Percentiles rank a stretch among this genome's conserved stretches.
Evolutionary conservation across 92 coral and sea anemone genomes (phyloP).

Genomic region (Galaxea fascicularis): DNA sequence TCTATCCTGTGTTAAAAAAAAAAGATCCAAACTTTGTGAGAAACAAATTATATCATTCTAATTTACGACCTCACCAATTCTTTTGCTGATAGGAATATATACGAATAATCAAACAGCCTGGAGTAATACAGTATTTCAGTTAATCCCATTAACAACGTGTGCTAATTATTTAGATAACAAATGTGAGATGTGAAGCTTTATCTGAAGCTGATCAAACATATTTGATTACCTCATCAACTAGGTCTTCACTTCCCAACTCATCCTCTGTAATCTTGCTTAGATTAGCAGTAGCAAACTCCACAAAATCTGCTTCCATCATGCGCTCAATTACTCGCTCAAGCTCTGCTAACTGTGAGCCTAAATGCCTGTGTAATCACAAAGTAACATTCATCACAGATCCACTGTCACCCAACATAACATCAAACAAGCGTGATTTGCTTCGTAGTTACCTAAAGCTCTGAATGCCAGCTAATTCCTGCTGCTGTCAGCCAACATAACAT

Average conservation of each 20-base stretch:
- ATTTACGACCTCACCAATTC: too few relatives aligned
- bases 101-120: too few relatives aligned
- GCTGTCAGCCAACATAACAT: slow-evolving; percentile 8
- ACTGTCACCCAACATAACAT: neutral
- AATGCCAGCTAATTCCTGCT: slow-evolving; percentile 95
- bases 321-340: slow-evolving; percentile 96
- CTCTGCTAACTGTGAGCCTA: slow-evolving; percentile 99
- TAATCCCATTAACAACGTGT: too few relatives aligned
- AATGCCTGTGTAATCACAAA: slow-evolving; percentile 65
- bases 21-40: neutral
- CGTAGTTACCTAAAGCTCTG: slow-evolving; percentile 96
- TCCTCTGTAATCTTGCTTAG: slow-evolving; percentile 81
- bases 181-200: too few relatives aligned
- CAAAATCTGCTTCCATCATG: slow-evolving; percentile 99
- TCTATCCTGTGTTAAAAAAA: slow-evolving; percentile 81
- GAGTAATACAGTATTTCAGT: too few relatives aligned
- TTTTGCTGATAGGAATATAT: too few relatives aligned
- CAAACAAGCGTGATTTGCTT: too few relatives aligned
- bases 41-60: neutral
- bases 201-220: too few relatives aligned
- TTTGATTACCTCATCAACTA: slow-evolving; percentile 87
- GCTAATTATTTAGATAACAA: too few relatives aligned
- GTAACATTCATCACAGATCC: neutral
- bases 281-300: slow-evolving; percentile 93
- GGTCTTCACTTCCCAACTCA: slow-evolving; percentile 70